Conservation (phyloP, 2,888 invertebrate species). For the Hymenopus coronatus region DNA sequence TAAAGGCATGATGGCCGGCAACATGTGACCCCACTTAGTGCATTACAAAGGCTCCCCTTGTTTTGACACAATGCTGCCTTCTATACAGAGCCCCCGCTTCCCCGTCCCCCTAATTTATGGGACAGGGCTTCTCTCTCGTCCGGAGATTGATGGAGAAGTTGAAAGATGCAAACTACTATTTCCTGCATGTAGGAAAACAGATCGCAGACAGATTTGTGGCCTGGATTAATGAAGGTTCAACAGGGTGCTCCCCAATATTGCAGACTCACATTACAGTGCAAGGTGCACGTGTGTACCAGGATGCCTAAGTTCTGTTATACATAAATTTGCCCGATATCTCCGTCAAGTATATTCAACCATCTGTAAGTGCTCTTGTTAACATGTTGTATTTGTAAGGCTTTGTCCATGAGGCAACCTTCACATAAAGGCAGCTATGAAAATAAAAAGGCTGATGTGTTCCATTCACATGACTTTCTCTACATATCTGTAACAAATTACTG, state of each 20-base stretch:
- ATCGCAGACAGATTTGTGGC: background rate
- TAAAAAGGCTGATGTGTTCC: no score
- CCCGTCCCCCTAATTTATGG: background rate
- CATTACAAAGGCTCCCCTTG: background rate
- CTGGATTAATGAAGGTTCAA: background rate
- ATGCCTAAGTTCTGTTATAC: no score
- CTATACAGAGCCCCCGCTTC: background rate
- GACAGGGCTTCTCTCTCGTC: background rate
- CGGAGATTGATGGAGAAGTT: slow-evolving; percentile 2
- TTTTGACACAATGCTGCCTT: background rate
- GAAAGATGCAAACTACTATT: background rate
- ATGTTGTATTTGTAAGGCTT: no score
- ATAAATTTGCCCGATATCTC: no score
- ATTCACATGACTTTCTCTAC: no score
- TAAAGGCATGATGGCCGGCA: background rate
- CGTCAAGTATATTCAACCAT: no score
- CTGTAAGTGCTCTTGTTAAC: no score
- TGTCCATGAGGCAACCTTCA: no score
- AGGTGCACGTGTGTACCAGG: no score
- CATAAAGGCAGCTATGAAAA: no score
- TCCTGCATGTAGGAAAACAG: background rate
- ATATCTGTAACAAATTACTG: no score
- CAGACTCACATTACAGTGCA: no score
- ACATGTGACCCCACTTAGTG: background rate
- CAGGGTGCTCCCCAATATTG: background rate